phyloP scores from a whole-genome alignment of 2,888 invertebrate species.

The Argyra leucocephala region DNA sequence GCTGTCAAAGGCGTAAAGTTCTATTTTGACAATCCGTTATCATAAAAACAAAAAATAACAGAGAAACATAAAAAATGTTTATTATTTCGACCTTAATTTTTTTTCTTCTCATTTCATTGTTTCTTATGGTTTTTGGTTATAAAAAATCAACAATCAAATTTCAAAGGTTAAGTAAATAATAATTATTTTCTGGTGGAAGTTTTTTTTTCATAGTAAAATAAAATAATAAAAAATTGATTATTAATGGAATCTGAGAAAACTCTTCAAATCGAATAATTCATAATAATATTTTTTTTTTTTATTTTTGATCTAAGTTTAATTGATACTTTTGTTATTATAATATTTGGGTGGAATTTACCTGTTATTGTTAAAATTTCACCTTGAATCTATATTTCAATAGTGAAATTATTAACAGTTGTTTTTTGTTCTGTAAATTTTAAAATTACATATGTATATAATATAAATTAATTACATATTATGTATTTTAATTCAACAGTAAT shows the following conservation, averaged over 20 bases:
- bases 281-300: too few relatives aligned
- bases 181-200: neutral
- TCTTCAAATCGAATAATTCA: neutral
- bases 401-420: neutral
- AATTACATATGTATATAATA: too few relatives aligned
- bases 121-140: too few relatives aligned
- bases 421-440: neutral
- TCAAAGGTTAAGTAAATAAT: neutral
- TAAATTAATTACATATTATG: too few relatives aligned
- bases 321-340: neutral
- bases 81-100: too few relatives aligned
- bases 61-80: too few relatives aligned
- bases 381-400: neutral
- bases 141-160: too few relatives aligned
- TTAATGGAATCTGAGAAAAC: neutral
- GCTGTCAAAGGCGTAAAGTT: too few relatives aligned
- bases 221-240: neutral
- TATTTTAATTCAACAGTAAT: too few relatives aligned
- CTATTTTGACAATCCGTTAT: too few relatives aligned
- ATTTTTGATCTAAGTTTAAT: constrained; percentile 2
- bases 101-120: too few relatives aligned
- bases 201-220: neutral
- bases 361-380: constrained; percentile 1
- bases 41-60: too few relatives aligned
- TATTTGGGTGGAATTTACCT: neutral